These are phyloP conservation scores for Erpornis zantholeuca DNA, from an alignment of 2,113 vertebrate genomes.

Conservation along the genomic window DNA sequence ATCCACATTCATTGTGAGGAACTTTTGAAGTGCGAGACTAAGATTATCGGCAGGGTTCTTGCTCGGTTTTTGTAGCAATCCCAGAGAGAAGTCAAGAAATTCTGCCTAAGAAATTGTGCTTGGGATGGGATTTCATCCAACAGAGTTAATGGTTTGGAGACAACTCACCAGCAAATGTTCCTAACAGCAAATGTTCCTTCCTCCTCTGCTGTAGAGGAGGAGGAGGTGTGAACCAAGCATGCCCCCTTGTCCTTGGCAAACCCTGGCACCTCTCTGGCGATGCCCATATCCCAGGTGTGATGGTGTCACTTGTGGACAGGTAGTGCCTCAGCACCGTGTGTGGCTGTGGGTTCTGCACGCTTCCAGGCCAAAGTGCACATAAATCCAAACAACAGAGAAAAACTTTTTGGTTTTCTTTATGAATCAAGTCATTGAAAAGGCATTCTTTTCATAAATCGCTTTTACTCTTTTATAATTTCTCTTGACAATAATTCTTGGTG, in stretches of 20 bases:
- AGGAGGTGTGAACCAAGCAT: rapidly evolving
- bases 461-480: constrained; percentile 71
- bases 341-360: rapidly evolving
- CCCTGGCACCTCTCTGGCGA: rapidly evolving
- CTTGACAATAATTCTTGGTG: constrained; percentile 65
- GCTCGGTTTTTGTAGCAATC: not conserved
- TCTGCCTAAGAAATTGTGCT: not conserved
- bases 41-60: not conserved
- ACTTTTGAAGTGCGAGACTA: not conserved
- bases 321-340: rapidly evolving
- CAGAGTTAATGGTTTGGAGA: not conserved
- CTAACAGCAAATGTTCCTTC: not conserved
- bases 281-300: rapidly evolving
- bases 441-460: constrained; percentile 64
- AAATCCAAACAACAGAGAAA: constrained; percentile 24
- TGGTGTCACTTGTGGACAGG: rapidly evolving
- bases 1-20: not conserved
- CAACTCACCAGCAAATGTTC: not conserved
- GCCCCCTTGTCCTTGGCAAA: not conserved
- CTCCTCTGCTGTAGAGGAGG: not conserved
- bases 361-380: not conserved
- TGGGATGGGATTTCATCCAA: not conserved
- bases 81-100: not conserved
- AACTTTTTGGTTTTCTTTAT: constrained; percentile 46
- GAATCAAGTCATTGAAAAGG: constrained; percentile 30